Conservation (phyloP, 2,113 vertebrate genomes). For the Nothoprocta pentlandii region DNA sequence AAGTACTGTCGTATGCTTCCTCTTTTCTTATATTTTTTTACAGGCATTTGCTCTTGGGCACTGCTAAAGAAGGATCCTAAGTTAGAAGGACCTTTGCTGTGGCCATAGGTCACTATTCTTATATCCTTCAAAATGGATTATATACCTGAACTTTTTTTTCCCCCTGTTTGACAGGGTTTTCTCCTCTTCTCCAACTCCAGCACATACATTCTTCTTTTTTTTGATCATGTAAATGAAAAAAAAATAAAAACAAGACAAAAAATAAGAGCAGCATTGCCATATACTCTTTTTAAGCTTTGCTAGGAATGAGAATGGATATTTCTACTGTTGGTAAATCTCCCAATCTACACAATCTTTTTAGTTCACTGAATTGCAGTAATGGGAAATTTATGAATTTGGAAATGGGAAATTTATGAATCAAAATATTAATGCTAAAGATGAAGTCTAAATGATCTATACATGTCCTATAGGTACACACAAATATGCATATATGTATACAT, state of each 20-base stretch:
- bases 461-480: not conserved
- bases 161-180: not conserved
- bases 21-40: not conserved
- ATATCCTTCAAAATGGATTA: not conserved
- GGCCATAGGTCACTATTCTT: not conserved
- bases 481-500: not conserved
- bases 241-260: not conserved
- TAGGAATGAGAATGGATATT: not conserved
- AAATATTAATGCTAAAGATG: not conserved
- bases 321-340: not conserved
- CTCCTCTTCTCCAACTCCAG: not conserved
- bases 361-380: not conserved
- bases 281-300: not conserved
- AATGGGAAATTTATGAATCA: no score
- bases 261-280: not conserved
- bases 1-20: not conserved
- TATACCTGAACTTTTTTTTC: not conserved
- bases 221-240: not conserved
- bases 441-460: not conserved
- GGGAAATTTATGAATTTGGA: not conserved
- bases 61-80: not conserved
- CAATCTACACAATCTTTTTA: not conserved
- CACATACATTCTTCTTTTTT: not conserved
- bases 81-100: not conserved
- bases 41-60: rapidly evolving